Conservation (phyloP, 2,113 vertebrate genomes). For the Cnemophilus loriae region DNA sequence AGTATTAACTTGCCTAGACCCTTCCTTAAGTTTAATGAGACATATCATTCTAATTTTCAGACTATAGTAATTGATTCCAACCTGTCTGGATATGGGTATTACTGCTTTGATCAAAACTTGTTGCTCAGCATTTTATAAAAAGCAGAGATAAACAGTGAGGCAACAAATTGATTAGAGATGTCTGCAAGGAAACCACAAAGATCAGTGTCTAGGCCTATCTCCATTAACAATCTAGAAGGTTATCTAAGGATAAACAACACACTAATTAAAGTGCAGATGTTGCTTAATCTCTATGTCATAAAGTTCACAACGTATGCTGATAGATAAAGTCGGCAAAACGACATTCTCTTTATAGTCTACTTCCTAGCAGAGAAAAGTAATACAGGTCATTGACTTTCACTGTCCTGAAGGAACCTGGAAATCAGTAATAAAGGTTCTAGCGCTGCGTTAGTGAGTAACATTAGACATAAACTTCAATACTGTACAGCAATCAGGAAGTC, state of each 20-base stretch:
- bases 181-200: conserved; percentile 15
- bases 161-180: conserved; percentile 34
- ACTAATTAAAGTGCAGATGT: conserved; percentile 32
- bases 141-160: neutral
- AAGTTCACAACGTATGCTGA: neutral
- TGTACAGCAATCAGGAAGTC: neutral
- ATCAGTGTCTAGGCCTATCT: conserved; percentile 4
- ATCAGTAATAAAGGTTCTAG: neutral
- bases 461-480: neutral
- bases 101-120: neutral
- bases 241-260: conserved; percentile 40
- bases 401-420: neutral
- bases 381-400: neutral
- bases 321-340: neutral
- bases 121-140: neutral
- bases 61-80: neutral
- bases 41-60: neutral
- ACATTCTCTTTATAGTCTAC: neutral
- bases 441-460: neutral
- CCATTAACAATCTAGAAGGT: conserved; percentile 44
- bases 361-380: neutral
- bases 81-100: neutral
- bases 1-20: neutral
- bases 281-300: neutral
- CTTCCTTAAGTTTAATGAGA: neutral